Evolutionary conservation across 2,888 invertebrate genomes (phyloP).

Genomic region (Blastobasis adustella): DNA sequence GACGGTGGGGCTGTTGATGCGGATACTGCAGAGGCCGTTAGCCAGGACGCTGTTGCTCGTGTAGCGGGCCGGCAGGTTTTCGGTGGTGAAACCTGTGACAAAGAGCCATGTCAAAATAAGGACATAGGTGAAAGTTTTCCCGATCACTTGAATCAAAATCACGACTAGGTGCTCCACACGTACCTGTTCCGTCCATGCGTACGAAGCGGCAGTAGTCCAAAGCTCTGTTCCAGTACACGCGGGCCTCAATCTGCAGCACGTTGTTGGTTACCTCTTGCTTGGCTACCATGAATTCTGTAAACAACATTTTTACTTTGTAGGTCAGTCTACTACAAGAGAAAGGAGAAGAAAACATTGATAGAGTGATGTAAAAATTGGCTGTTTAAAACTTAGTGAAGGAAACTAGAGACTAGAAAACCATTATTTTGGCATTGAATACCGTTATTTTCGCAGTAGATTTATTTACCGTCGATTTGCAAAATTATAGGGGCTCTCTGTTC

Average conservation of each 20-base stretch:
- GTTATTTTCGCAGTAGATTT: neutral
- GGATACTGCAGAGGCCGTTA: slow-evolving; percentile 30
- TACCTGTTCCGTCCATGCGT: slow-evolving; percentile 51
- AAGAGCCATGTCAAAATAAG: neutral
- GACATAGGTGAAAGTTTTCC: neutral
- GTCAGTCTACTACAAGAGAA: neutral
- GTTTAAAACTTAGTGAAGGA: neutral
- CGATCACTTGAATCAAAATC: neutral
- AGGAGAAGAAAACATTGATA: neutral
- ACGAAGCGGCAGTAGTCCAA: slow-evolving; percentile 60
- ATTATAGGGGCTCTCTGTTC: slow-evolving; percentile 26
- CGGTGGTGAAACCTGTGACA: slow-evolving; percentile 40
- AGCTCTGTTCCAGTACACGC: slow-evolving; percentile 17
- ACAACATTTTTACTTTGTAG: neutral
- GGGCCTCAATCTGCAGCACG: slow-evolving; percentile 21
- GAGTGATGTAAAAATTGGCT: neutral
- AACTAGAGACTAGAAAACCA: neutral
- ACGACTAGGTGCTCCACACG: neutral
- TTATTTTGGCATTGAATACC: neutral
- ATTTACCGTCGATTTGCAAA: slow-evolving; percentile 26
- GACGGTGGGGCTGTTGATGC: slow-evolving; percentile 20
- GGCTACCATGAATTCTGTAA: slow-evolving; percentile 30
- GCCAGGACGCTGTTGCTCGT: slow-evolving; percentile 10
- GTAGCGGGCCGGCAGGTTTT: slow-evolving; percentile 29
- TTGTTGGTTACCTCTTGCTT: slow-evolving; percentile 10